A percentile compares a stretch with the other conserved stretches of the same genome.
phyloP scores from a whole-genome alignment of 2,888 invertebrate species.

The Cephus nigrinus region DNA sequence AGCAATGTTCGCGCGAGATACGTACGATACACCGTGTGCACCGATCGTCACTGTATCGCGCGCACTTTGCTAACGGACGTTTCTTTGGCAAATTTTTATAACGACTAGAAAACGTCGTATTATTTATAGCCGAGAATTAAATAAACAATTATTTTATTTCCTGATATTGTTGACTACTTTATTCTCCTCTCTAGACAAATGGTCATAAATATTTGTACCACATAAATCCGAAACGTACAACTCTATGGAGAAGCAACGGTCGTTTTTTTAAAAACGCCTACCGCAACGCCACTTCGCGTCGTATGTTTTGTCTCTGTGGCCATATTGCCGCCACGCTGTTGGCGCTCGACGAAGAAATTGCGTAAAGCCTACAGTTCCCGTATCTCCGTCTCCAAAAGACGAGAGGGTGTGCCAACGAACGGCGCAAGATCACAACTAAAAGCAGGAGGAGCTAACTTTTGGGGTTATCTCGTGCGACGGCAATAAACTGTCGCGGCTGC shows the following conservation, averaged over 20 bases:
- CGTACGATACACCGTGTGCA: neutral
- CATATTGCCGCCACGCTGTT: neutral
- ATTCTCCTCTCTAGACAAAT: neutral
- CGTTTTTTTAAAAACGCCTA: neutral
- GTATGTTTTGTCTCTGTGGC: neutral
- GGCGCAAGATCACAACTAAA: neutral
- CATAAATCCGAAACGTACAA: neutral
- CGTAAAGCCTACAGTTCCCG: neutral
- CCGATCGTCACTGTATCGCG: neutral
- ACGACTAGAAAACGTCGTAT: slow-evolving; percentile 7
- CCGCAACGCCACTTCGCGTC: neutral
- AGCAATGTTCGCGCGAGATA: neutral
- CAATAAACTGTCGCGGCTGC: neutral
- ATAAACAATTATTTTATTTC: slow-evolving; percentile 28
- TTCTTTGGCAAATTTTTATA: neutral
- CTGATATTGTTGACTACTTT: neutral
- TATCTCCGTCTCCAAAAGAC: neutral
- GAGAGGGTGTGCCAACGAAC: neutral
- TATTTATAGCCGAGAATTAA: slow-evolving; percentile 35
- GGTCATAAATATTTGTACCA: neutral
- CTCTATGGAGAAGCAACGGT: neutral
- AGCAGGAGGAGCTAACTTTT: neutral
- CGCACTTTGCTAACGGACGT: neutral
- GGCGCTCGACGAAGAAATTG: neutral
- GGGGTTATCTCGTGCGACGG: neutral